Evolutionary conservation across 35 echinoderm and acorn worm genomes (phyloP), one percentile per base, ranked within the genome.

Genomic region (Lytechinus pictus): DNA sequence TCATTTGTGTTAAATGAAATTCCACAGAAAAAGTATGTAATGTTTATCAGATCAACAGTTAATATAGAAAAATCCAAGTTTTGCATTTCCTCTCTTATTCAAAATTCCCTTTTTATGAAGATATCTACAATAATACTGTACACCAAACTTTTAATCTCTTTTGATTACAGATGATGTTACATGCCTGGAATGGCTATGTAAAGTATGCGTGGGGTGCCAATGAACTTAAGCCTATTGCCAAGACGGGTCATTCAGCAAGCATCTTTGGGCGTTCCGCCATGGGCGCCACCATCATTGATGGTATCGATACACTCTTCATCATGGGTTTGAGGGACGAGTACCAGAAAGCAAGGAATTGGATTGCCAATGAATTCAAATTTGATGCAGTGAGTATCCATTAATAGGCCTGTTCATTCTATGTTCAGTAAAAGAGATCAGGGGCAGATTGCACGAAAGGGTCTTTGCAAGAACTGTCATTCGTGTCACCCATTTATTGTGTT

Each of bases 141-240:
- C 16, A 3, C 53, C 8, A n/a, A 61, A 54, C 27, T 44, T 89
- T 52, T 94, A 9, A 51, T 91, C 10, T 19, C 54, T 79, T 96
- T 89, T 87, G 0, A 86, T 87, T 54, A 10, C 96, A 99, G 98
- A 99, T 99, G 98, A 99, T 99, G 98, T 51, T 97, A 16, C 97
- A 97, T 94, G 98, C 98, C 27, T 99, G 98, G 98, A 95, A 95
- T 28, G 98, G 98, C 12, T 99, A 99, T 87, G 97, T 97, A 55
- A 97, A 79, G 19, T 98, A 97, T 87, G 98, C 98, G 24, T 99
- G 98, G 98, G 98, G 98, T 61, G 98, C 97, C 54, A 99, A 99
- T 95, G 98, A 99, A 79, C 94, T 99, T 9, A 99, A 99, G 92
- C 98, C 98, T 13, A 97, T 97, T 29, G 92, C 97, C 10, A 96